phyloP scores from a whole-genome alignment of 2,113 vertebrate species.

The Gobiocypris rarus region DNA sequence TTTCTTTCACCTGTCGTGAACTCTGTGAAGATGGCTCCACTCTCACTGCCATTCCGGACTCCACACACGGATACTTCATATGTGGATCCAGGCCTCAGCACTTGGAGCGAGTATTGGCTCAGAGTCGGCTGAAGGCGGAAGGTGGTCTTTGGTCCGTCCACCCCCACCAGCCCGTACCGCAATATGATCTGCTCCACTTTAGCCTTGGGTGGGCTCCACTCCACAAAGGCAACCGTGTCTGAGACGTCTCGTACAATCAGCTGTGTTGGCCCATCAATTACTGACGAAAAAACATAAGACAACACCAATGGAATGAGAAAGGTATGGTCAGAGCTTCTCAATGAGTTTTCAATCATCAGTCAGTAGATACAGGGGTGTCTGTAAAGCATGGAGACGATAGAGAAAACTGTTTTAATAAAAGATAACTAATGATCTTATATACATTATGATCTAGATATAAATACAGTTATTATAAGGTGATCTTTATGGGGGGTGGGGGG shows the following conservation, averaged over 20 bases:
- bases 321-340: background rate
- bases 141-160: slow-evolving; percentile 85
- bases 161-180: slow-evolving; percentile 85
- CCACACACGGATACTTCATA: slow-evolving; percentile 87
- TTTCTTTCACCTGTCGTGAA: slow-evolving; percentile 87
- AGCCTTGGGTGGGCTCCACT: slow-evolving; percentile 89
- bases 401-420: background rate
- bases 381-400: background rate
- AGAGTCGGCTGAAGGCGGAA: slow-evolving; percentile 93
- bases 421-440: background rate
- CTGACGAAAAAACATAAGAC: slow-evolving; percentile 67
- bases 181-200: slow-evolving; percentile 91
- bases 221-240: slow-evolving; percentile 94
- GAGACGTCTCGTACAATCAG: slow-evolving; percentile 92
- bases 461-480: background rate
- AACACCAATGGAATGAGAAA: background rate
- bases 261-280: slow-evolving; percentile 91
- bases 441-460: background rate
- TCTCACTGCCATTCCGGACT: slow-evolving; percentile 85
- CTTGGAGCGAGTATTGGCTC: slow-evolving; percentile 96
- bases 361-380: background rate
- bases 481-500: too few relatives aligned
- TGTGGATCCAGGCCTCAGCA: slow-evolving; percentile 85
- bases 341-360: background rate
- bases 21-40: slow-evolving; percentile 79